A percentile compares a stretch with the other conserved stretches of the same genome.
phyloP scores from a whole-genome alignment of 1,140 invertebrate genomes.

The Magallana gigas region DNA sequence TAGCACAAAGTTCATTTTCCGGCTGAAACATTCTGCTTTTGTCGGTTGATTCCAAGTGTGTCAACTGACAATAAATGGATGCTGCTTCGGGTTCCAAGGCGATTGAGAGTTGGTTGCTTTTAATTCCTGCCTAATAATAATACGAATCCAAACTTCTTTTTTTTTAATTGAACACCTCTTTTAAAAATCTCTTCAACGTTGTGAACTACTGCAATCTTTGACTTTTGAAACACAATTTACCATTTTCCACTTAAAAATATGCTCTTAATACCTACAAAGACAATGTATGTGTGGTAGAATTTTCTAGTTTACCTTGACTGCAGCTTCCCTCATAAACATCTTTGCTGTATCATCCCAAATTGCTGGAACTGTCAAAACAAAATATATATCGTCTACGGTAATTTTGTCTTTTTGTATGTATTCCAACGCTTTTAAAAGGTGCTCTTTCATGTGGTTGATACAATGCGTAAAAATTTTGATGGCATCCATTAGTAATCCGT shows the following conservation, averaged over 20 bases:
- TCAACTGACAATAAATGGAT: background rate
- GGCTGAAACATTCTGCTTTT: background rate
- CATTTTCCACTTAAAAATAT: too few relatives aligned
- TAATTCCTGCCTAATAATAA: constrained; percentile 10
- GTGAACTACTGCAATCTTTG: too few relatives aligned
- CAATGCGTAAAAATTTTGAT: background rate
- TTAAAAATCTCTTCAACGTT: too few relatives aligned
- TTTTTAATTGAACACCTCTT: too few relatives aligned
- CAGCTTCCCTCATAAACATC: constrained; percentile 31
- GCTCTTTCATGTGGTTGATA: constrained; percentile 3
- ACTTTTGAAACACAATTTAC: too few relatives aligned
- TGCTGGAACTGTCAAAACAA: background rate
- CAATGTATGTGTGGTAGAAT: too few relatives aligned
- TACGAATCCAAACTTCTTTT: too few relatives aligned
- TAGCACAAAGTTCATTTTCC: background rate
- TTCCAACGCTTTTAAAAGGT: background rate
- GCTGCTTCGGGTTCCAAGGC: constrained; percentile 45
- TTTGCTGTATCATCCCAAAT: constrained; percentile 7
- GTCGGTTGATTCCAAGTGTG: background rate
- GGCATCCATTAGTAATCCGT: background rate
- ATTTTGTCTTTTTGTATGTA: background rate
- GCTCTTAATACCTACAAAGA: too few relatives aligned
- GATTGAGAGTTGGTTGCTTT: background rate
- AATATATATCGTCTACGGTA: background rate
- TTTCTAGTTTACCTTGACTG: constrained; percentile 1